These are phyloP conservation scores for Anadara kagoshimensis DNA, from an alignment of 1,140 invertebrate species.

Conservation along the genomic window DNA sequence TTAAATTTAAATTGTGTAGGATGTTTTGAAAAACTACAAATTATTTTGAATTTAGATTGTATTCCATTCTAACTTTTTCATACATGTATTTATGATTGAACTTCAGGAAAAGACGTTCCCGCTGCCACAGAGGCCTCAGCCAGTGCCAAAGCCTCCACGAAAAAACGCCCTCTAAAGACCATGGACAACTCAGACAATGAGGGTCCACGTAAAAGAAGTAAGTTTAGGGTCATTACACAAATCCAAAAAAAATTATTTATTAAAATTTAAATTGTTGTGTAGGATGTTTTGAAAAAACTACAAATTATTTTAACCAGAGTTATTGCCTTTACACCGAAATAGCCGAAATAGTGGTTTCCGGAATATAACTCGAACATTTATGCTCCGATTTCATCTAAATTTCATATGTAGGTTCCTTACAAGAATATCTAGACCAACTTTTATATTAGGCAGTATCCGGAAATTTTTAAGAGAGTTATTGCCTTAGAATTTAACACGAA, in stretches of 20 bases:
- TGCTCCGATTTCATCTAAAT: too few species aligned
- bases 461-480: too few species aligned
- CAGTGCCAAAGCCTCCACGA: background rate
- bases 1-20: too few species aligned
- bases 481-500: background rate
- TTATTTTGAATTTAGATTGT: slow-evolving; percentile 28
- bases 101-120: slow-evolving; percentile 3
- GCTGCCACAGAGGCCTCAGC: background rate
- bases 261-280: too few species aligned
- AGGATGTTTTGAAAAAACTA: too few species aligned
- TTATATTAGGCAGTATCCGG: too few species aligned
- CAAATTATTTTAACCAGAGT: too few species aligned
- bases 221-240: slow-evolving; percentile 1
- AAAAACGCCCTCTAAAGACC: background rate
- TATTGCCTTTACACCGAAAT: too few species aligned
- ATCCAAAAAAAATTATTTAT: slow-evolving; percentile 2
- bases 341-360: too few species aligned
- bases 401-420: slow-evolving; percentile 4
- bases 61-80: slow-evolving; percentile 19
- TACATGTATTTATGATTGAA: slow-evolving; percentile 23
- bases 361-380: too few species aligned
- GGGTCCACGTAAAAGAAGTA: slow-evolving; percentile 1
- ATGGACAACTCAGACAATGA: too few species aligned
- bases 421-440: slow-evolving; percentile 1
- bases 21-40: too few species aligned